Evolutionary conservation across 2,113 vertebrate species (phyloP).

Genomic region (Pluvianellus socialis): DNA sequence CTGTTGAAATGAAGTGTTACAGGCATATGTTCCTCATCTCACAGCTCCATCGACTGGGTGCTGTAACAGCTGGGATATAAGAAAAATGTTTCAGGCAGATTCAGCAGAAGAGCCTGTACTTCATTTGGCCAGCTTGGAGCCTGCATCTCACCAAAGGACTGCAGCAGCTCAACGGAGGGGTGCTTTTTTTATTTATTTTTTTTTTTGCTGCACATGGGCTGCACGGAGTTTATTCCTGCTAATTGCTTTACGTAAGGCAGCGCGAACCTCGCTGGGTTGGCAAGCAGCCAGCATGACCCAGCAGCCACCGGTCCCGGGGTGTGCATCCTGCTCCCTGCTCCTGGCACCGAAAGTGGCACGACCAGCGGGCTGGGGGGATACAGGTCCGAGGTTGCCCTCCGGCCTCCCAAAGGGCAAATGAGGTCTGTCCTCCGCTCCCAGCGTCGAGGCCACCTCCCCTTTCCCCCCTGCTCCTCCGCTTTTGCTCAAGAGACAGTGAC

Average conservation of each 20-base stretch:
- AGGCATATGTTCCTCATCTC: conserved; percentile 70
- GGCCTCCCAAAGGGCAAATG: rapidly evolving
- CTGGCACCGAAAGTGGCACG: rapidly evolving
- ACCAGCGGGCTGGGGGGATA: rapidly evolving
- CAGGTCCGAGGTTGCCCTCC: rapidly evolving
- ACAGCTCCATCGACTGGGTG: conserved; percentile 50
- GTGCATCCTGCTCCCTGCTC: rapidly evolving
- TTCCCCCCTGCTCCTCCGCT: neutral
- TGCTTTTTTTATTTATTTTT: neutral
- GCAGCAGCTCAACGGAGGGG: neutral
- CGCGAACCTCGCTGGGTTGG: neutral
- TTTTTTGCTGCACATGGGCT: neutral
- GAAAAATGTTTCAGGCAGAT: conserved; percentile 65
- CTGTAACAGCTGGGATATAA: conserved; percentile 66
- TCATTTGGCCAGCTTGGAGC: conserved; percentile 37
- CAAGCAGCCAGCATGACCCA: neutral
- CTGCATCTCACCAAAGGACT: conserved; percentile 16
- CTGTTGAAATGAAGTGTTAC: conserved; percentile 71
- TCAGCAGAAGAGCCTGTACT: conserved; percentile 62
- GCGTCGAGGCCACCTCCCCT: neutral
- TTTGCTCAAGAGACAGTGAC: neutral
- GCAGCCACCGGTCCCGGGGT: neutral
- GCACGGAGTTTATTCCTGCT: neutral
- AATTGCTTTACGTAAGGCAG: neutral
- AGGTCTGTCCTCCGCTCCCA: neutral